Evolutionary conservation across 92 coral and sea anemone species (phyloP).

Genomic region (Heteractis magnifica): DNA sequence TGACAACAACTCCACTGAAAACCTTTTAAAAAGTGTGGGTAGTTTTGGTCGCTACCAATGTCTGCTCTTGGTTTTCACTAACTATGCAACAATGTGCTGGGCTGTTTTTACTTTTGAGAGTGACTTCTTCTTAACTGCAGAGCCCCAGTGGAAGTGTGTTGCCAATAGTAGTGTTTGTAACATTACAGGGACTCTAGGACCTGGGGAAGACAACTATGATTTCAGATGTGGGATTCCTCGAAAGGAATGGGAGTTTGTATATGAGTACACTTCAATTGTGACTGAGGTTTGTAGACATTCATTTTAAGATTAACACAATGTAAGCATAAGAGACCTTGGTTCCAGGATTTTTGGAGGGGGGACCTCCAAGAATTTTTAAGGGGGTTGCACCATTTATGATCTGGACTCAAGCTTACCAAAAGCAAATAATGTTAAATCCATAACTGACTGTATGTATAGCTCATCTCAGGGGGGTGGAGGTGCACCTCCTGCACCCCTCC

Average conservation of each 20-base stretch:
- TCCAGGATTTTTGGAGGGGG: too few relatives aligned
- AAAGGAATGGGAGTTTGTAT: constrained; percentile 7
- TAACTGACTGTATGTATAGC: too few relatives aligned
- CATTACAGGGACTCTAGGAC: constrained; percentile 17
- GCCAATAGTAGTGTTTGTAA: constrained; percentile 14
- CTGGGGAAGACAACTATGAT: constrained; percentile 15
- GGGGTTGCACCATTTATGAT: too few relatives aligned
- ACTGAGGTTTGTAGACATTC: constrained; percentile 3
- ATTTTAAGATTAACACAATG: too few relatives aligned
- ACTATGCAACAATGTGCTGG: constrained; percentile 1
- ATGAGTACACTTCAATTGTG: constrained; percentile 22
- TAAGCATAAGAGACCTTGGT: too few relatives aligned
- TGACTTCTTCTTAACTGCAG: constrained; percentile 9
- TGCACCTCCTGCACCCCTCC: too few relatives aligned
- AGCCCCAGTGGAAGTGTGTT: constrained; percentile 17
- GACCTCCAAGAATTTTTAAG: too few relatives aligned
- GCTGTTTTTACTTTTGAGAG: background rate
- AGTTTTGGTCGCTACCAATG: constrained; percentile 9
- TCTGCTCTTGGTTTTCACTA: background rate
- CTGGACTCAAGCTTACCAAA: too few relatives aligned
- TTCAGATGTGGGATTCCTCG: constrained; percentile 22
- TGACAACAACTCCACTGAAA: background rate
- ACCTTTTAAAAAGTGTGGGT: constrained; percentile 3
- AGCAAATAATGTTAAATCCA: too few relatives aligned
- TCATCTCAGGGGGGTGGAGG: too few relatives aligned